Evolutionary conservation across 2,888 invertebrate genomes (phyloP).

Genomic region (Tiliacea aurago): DNA sequence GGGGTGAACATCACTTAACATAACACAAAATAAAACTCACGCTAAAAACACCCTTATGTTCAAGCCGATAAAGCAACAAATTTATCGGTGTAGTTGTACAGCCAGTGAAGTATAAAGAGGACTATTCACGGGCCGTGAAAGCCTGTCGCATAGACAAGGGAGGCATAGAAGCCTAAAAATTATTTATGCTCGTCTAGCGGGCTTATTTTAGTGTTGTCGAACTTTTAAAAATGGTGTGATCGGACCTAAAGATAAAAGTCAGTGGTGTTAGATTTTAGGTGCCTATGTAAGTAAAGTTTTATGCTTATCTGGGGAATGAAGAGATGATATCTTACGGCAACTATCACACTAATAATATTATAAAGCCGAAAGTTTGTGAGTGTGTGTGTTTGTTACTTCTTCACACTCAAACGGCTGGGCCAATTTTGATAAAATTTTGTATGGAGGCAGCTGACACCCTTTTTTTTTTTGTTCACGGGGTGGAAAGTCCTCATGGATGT

Average conservation of each 20-base stretch:
- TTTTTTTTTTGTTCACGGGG: too few relatives aligned
- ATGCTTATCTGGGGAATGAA: neutral
- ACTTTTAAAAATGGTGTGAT: conserved; percentile 80
- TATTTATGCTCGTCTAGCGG: conserved; percentile 84
- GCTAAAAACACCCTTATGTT: conserved; percentile 66
- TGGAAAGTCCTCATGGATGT: too few relatives aligned
- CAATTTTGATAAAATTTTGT: too few relatives aligned
- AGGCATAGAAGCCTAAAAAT: conserved; percentile 83
- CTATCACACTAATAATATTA: too few relatives aligned
- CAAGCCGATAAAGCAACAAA: conserved; percentile 17
- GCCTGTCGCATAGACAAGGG: conserved; percentile 86
- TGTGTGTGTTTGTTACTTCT: too few relatives aligned
- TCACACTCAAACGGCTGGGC: too few relatives aligned
- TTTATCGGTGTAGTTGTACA: conserved; percentile 69
- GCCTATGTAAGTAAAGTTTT: conserved; percentile 9
- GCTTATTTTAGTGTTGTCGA: conserved; percentile 84
- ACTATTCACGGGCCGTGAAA: conserved; percentile 85
- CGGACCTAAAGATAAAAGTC: conserved; percentile 75
- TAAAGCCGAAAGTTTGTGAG: too few relatives aligned
- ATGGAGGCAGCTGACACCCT: too few relatives aligned
- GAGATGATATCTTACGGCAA: too few relatives aligned
- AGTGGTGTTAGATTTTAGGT: conserved; percentile 30
- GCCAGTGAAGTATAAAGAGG: conserved; percentile 82
- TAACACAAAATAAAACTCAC: conserved; percentile 45
- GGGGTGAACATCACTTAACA: conserved; percentile 72